Evolutionary conservation across 2,113 vertebrate genomes (phyloP).

Genomic region (Beaufortia kweichowensis): DNA sequence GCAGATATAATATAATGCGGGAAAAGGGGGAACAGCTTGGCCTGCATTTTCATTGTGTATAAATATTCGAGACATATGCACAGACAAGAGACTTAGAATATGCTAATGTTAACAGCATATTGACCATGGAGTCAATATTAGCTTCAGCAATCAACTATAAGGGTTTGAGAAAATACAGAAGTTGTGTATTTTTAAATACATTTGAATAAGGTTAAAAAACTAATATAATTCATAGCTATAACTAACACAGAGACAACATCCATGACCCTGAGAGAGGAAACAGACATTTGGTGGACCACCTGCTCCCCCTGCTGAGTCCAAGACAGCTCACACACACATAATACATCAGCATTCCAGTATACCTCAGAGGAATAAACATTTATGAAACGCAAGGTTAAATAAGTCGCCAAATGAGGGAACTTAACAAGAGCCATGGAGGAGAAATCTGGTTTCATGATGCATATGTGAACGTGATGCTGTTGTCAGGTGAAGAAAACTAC

Average conservation of each 20-base stretch:
- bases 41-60: conserved; percentile 30
- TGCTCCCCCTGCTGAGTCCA: conserved; percentile 34
- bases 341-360: conserved; percentile 2
- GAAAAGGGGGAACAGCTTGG: conserved; percentile 16
- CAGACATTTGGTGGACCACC: conserved; percentile 37
- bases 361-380: conserved; percentile 10
- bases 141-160: too few relatives aligned
- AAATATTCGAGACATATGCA: conserved; percentile 3
- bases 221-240: conserved; percentile 12
- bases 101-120: neutral
- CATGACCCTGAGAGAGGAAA: conserved; percentile 12
- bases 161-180: too few relatives aligned
- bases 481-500: neutral
- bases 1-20: conserved; percentile 21
- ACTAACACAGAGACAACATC: neutral
- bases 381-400: conserved; percentile 24
- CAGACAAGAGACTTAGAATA: neutral
- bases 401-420: neutral
- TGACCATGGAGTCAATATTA: neutral
- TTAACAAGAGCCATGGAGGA: neutral
- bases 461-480: neutral
- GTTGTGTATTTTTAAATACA: neutral
- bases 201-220: neutral
- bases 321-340: conserved; percentile 29
- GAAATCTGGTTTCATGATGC: neutral